Evolutionary conservation across 2,888 invertebrate genomes (phyloP).

Genomic region (Microdon myrmicae): DNA sequence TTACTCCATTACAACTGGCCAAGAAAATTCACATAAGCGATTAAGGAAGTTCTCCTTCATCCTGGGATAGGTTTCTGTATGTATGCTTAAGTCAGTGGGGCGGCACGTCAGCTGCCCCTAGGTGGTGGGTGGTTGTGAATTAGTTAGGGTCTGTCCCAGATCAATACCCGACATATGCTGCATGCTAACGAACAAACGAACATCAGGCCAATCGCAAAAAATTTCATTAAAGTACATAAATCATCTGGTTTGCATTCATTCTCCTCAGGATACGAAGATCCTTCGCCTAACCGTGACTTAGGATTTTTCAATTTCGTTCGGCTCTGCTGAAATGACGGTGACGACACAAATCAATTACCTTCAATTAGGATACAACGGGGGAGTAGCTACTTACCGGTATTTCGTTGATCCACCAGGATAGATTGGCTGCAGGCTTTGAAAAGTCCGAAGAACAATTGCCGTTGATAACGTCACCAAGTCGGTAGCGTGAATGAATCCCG

Average conservation of each 20-base stretch:
- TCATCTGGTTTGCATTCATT: no score
- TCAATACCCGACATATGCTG: slow-evolving; percentile 49
- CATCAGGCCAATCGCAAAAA: slow-evolving; percentile 34
- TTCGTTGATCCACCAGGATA: slow-evolving; percentile 72
- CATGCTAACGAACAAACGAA: slow-evolving; percentile 26
- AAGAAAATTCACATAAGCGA: slow-evolving; percentile 17
- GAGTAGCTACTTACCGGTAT: slow-evolving; percentile 65
- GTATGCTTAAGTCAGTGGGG: slow-evolving; percentile 15
- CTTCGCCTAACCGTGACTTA: no score
- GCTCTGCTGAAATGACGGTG: slow-evolving; percentile 2
- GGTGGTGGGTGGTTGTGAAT: slow-evolving; percentile 27
- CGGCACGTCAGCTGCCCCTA: no score
- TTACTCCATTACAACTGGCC: slow-evolving; percentile 20
- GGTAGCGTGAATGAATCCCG: slow-evolving; percentile 69
- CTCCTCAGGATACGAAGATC: no score
- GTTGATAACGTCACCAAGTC: slow-evolving; percentile 68
- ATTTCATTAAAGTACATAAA: slow-evolving; percentile 49
- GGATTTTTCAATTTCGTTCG: slow-evolving; percentile 9
- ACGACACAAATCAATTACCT: slow-evolving; percentile 4
- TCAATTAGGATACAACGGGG: slow-evolving; percentile 21
- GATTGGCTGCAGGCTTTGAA: slow-evolving; percentile 70
- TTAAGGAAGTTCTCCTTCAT: slow-evolving; percentile 15
- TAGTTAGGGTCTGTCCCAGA: no score
- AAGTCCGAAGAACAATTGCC: slow-evolving; percentile 70
- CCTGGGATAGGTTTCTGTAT: neutral